Base-by-base conservation (phyloP, 2,888 invertebrate genomes). In the Ophion obscuratus region DNA sequence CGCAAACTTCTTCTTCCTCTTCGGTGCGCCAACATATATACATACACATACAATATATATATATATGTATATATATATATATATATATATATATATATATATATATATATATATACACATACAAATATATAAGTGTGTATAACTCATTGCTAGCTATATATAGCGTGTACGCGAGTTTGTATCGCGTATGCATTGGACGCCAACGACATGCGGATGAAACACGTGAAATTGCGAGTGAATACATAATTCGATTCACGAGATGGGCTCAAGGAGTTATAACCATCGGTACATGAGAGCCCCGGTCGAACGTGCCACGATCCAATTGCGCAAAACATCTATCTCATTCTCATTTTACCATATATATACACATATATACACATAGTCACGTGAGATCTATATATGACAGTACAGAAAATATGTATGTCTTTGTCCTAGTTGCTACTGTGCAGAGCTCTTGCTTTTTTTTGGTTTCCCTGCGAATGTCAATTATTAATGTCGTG, bases 141-240 rank as follows among this genome's bases (percentile, higher is more conserved):
- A 70, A 74, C 67, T 61, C 40, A 83, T 83, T 47, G 47, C 17
- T 14, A 36, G 53, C 24, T 40, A 47, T 47, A 10, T 47, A 47
- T 14, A 47, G 47, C 47, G 47, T 47, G 47, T 76, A 71, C 47
- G 70, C 57, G 73, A 73, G 64, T 47, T 79, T 71, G 40, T 76
- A 85, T 71, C 73, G 61, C 70, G 80, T 80, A 80, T 68, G 83
- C 67, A 81, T 86, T 77, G 86, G 62, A 77, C 68, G 86, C 44
- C 68, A 80, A 81, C 47, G 83, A 86, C 80, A 83, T 77, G 86
- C 83, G 86, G 86, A 86, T 86, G 86, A 80, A 47, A 77, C 80
- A 80, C 86, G 82, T 80, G 86, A 87, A 87, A 86, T 84, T 84
- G 86, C 86, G 84, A 86, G 87, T 84, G 87, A 86, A 87, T 87